Evolutionary conservation across 2,113 vertebrate genomes (phyloP).

Genomic region (Crocuta crocuta): DNA sequence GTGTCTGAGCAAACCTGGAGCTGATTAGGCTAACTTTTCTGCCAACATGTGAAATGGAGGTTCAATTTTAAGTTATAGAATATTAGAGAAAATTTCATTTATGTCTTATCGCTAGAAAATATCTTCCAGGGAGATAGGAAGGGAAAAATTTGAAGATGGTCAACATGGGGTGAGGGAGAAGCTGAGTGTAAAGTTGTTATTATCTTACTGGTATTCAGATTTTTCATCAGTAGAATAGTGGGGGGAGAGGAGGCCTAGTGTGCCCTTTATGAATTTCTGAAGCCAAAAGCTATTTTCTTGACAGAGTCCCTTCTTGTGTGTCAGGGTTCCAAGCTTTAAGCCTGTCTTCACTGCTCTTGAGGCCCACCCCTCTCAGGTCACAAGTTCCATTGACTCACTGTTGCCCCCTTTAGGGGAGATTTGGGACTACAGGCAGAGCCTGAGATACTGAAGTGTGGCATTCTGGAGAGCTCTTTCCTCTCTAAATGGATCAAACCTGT

Average conservation of each 20-base stretch:
- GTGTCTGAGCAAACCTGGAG: not conserved
- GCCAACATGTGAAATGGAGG: not conserved
- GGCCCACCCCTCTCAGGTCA: not conserved
- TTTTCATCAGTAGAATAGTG: not conserved
- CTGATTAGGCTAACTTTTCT: not conserved
- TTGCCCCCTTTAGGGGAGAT: not conserved
- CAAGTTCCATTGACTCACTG: not conserved
- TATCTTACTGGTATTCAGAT: too few relatives aligned
- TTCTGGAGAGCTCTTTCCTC: not conserved
- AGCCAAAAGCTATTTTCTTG: not conserved
- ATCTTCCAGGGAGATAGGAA: not conserved
- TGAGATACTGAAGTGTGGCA: not conserved
- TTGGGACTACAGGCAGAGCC: not conserved
- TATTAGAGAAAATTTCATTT: not conserved
- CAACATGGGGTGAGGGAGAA: accelerated
- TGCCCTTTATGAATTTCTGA: not conserved
- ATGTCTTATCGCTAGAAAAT: not conserved
- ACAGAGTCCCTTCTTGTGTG: not conserved
- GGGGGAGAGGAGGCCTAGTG: not conserved
- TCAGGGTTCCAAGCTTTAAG: too few relatives aligned
- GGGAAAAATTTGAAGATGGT: not conserved
- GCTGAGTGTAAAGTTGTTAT: not conserved
- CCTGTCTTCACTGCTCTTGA: not conserved
- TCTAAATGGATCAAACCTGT: not conserved
- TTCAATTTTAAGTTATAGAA: not conserved